A percentile compares a stretch with the other conserved stretches of the same genome.
Evolutionary conservation across 2,888 invertebrate species (phyloP).

Genomic region (Thelaira solivaga): DNA sequence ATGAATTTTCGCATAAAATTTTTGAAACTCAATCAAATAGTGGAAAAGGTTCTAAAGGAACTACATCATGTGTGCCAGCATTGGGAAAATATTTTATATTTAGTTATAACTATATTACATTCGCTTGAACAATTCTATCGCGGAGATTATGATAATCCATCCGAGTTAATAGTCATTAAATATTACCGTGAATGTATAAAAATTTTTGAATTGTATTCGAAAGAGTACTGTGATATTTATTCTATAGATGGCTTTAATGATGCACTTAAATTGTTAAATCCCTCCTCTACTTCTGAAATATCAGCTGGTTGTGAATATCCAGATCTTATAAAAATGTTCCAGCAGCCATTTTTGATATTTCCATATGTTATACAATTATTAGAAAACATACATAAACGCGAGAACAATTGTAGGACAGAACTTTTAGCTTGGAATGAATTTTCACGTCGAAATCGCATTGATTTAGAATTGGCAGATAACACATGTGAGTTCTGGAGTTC

Average conservation of each 20-base stretch:
- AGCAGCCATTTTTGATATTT: constrained; percentile 72
- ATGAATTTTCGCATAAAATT: constrained; percentile 66
- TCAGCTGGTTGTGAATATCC: constrained; percentile 61
- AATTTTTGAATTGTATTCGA: constrained; percentile 84
- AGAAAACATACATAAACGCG: constrained; percentile 69
- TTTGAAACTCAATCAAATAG: constrained; percentile 53
- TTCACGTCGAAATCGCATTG: constrained; percentile 70
- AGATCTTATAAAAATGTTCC: constrained; percentile 71
- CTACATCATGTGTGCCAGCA: constrained; percentile 78
- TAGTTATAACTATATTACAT: constrained; percentile 83
- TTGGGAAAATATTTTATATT: constrained; percentile 83
- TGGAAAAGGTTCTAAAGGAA: constrained; percentile 60
- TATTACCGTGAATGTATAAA: constrained; percentile 85
- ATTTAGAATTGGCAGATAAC: constrained; percentile 73
- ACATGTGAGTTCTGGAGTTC: constrained; percentile 75
- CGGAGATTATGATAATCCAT: constrained; percentile 81
- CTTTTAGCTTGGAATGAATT: constrained; percentile 72
- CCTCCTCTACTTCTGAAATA: constrained; percentile 17
- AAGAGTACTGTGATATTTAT: constrained; percentile 85
- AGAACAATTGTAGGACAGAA: constrained; percentile 70
- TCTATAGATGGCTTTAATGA: constrained; percentile 84
- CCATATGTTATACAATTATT: constrained; percentile 72
- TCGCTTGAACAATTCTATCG: constrained; percentile 84
- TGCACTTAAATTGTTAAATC: constrained; percentile 79
- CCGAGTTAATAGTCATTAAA: constrained; percentile 83